A percentile compares a stretch with the other conserved stretches of the same genome.
Evolutionary conservation across 2,888 invertebrate species (phyloP).

Genomic region (Plebejus anna): DNA sequence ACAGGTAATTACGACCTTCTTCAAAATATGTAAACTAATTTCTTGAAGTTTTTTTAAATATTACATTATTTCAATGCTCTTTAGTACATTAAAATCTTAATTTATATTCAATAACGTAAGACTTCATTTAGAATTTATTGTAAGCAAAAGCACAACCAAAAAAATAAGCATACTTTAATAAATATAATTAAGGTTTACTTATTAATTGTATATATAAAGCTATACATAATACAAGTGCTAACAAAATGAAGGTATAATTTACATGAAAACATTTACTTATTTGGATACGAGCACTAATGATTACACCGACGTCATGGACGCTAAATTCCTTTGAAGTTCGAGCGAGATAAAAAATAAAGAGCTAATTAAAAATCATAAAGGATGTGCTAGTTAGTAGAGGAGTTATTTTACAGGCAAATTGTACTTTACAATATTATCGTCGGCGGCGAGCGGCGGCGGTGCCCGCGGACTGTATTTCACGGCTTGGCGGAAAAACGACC

Average conservation of each 20-base stretch:
- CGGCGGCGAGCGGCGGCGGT: slow-evolving; percentile 32
- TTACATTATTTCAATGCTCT: neutral
- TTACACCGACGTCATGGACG: neutral
- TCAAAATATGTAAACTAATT: neutral
- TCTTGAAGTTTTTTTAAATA: neutral
- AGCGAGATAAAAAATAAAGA: slow-evolving; percentile 21
- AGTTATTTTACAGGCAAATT: slow-evolving; percentile 46
- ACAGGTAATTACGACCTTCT: neutral
- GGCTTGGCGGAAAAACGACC: slow-evolving; percentile 49
- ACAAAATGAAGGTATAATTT: neutral
- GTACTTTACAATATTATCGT: slow-evolving; percentile 54
- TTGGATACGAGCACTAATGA: slow-evolving; percentile 5
- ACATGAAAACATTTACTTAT: neutral
- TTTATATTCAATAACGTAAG: neutral
- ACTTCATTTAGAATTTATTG: neutral
- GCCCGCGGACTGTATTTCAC: slow-evolving; percentile 53
- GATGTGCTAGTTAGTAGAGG: slow-evolving; percentile 9
- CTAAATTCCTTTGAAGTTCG: slow-evolving; percentile 17
- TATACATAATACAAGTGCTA: neutral
- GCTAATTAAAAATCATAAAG: slow-evolving; percentile 26
- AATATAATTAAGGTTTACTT: neutral
- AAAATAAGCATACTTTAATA: neutral
- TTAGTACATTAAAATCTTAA: too few relatives aligned
- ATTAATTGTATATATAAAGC: neutral
- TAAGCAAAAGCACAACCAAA: neutral